A percentile compares a stretch with the other conserved stretches of the same genome.
phyloP scores from a whole-genome alignment of 2,797 vertebrate genomes.

The Thunnus albacares region DNA sequence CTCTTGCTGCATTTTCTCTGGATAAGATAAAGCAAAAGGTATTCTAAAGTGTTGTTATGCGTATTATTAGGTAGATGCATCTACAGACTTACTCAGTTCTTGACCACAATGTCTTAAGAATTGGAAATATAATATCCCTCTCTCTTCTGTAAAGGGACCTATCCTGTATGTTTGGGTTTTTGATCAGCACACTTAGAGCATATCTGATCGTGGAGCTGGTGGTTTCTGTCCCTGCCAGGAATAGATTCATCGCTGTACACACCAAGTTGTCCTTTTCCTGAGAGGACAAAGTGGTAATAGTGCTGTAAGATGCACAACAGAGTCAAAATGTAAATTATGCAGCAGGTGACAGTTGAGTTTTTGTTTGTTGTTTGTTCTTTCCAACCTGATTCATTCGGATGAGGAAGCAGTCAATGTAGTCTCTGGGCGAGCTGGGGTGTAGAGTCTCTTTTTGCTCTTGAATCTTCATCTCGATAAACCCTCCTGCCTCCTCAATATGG shows the following conservation, averaged over 20 bases:
- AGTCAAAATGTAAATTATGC: not conserved
- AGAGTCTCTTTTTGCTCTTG: constrained; percentile 77
- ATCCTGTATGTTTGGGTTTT: constrained; percentile 86
- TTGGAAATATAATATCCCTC: not conserved
- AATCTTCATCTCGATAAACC: constrained; percentile 73
- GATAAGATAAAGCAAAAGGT: not conserved
- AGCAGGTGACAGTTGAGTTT: not conserved
- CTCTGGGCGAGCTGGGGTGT: constrained; percentile 70
- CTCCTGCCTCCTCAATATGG: constrained; percentile 53
- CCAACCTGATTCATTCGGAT: constrained; percentile 75
- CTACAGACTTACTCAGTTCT: not conserved
- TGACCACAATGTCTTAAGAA: not conserved
- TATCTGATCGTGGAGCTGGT: constrained; percentile 84
- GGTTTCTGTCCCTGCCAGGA: constrained; percentile 84
- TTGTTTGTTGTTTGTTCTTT: not conserved
- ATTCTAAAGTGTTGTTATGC: not conserved
- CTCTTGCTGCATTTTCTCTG: constrained; percentile 84
- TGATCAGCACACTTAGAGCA: constrained; percentile 82
- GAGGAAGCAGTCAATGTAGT: constrained; percentile 87
- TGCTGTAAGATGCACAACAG: not conserved
- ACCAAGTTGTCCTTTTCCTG: constrained; percentile 85
- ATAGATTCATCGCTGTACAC: constrained; percentile 81
- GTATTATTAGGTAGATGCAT: not conserved
- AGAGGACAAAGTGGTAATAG: not conserved
- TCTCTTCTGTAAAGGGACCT: constrained; percentile 10